Evolutionary conservation across 2,888 invertebrate genomes (phyloP), one percentile per base, ranked within the genome.

Genomic region (Eristalis arbustorum): DNA sequence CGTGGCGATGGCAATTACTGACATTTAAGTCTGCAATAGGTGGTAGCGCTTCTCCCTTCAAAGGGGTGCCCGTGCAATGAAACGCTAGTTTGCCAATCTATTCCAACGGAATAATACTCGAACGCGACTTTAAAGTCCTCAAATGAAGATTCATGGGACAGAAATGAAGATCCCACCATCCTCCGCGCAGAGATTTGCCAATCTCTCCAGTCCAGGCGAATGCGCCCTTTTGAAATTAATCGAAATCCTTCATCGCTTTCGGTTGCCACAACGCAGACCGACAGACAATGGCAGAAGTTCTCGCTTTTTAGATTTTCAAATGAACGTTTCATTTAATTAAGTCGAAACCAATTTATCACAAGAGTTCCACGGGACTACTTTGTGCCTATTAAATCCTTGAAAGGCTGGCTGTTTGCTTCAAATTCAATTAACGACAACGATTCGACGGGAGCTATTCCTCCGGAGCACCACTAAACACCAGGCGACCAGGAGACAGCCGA

Each of bases 281-380:
- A 8, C 49, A 49, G 49, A 49, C 49, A 49, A 49, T 8, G 18
- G 18, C 5, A n/a, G 18, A 49, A n/a, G 18, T 49, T 37, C 18
- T 49, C 49, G 49, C 49, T 49, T 49, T 49, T 49, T 49, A 49
- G 8, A 18, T 49, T 49, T 49, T 59, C 79, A 69, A 73, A 73
- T 64, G 77, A 81, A 78, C 62, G 42, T 74, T 77, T 87, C 25
- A 87, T 87, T 87, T 83, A 82, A 87, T 87, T 87, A 87, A 87
- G 87, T 87, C 87, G 83, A 87, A 83, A 87, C 78, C 78, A 87
- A 87, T 87, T 87, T 87, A 87, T 87, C 71, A 72, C 78, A 78
- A 79, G 57, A 63, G 25, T 18, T 72, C 49, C 18, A 18, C 49
- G n/a, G 18, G 49, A 49, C 83, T 74, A 79, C 74, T 87, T 74